These are phyloP conservation scores for Brachyptera putata DNA, from an alignment of 2,888 invertebrate species.

Conservation along the genomic window DNA sequence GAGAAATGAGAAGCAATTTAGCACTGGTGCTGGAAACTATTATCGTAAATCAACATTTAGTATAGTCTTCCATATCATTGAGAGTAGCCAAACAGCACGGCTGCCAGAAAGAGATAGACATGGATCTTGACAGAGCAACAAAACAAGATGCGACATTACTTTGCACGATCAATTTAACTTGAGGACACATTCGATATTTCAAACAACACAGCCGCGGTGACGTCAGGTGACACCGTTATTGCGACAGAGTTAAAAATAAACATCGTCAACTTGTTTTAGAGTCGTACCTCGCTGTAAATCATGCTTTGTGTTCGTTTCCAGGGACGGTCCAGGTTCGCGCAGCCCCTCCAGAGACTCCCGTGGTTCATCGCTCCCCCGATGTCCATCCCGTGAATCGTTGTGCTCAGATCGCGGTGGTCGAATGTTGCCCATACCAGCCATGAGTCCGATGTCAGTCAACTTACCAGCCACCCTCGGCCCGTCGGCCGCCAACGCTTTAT, in stretches of 20 bases:
- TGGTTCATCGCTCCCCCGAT: conserved; percentile 61
- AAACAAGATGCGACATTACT: conserved; percentile 18
- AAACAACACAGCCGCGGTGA: conserved; percentile 20
- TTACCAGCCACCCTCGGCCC: conserved; percentile 62
- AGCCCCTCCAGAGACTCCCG: conserved; percentile 77
- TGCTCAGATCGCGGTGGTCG: conserved; percentile 59
- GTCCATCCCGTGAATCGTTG: conserved; percentile 73
- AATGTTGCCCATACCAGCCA: conserved; percentile 49
- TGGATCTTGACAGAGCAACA: conserved; percentile 10
- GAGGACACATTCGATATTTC: conserved; percentile 28
- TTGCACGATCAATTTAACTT: conserved; percentile 28
- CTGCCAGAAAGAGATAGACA: conserved; percentile 8
- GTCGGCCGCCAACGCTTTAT: conserved; percentile 55
- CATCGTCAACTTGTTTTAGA: not conserved
- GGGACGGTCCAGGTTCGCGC: conserved; percentile 58
- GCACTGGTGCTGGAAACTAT: conserved; percentile 38
- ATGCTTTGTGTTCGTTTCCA: not conserved
- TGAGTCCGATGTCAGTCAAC: conserved; percentile 46
- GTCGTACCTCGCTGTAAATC: not conserved
- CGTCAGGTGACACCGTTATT: conserved; percentile 23
- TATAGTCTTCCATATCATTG: conserved; percentile 30
- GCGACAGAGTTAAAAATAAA: conserved; percentile 15
- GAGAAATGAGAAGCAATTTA: conserved; percentile 36
- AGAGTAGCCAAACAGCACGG: conserved; percentile 35
- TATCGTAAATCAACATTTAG: conserved; percentile 40